Evolutionary conservation across 2,113 vertebrate genomes (phyloP), one percentile per base, ranked within the genome.

Genomic region (Menidia beryllina): DNA sequence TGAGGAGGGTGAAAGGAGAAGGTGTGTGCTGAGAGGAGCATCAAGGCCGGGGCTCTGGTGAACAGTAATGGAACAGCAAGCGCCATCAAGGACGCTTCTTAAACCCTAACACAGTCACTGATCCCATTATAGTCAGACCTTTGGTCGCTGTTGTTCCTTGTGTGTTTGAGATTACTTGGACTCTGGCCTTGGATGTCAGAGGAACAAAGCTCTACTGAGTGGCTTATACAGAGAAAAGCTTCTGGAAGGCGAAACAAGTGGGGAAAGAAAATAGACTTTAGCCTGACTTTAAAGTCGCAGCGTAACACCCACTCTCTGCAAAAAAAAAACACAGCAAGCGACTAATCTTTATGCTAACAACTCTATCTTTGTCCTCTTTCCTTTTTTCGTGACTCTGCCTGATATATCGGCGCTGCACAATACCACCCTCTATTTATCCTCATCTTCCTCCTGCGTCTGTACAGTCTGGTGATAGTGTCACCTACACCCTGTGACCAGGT

Each of bases 391-490:
- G 47, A 59, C 60, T 50, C 25, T 15, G 53, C 49, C 30, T 61
- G 21, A 48, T 57, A 19, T n/a, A 50, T 79, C 23, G 55, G 19
- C 26, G 20, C 13, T 24, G 3, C 34, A 36, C 61, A 67, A 48
- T 10, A 23, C 10, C n/a, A 8, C 39, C 45, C 41, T 72, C 39
- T 52, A 62, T 70, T 80, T 60, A 71, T 87, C 60, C 25, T 60
- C 21, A 47, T 63, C 26, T 34, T 15, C 58, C 3, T 15, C 62
- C 25, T 25, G 64, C 2, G 11, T 66, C 59, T 52, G 48, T 70
- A 55, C 55, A 69, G 63, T 38, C 69, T 56, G 55, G 41, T 83
- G 89, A 92, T 89, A 82, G 69, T 74, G 91, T 93, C 87, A 84
- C 76, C 68, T 73, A 30, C 61, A 81, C 75, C 67, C 79, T 60